Evolutionary conservation across 2,888 invertebrate species (phyloP), one percentile per base, ranked within the genome.

Genomic region (Archaeoteleia sp.): DNA sequence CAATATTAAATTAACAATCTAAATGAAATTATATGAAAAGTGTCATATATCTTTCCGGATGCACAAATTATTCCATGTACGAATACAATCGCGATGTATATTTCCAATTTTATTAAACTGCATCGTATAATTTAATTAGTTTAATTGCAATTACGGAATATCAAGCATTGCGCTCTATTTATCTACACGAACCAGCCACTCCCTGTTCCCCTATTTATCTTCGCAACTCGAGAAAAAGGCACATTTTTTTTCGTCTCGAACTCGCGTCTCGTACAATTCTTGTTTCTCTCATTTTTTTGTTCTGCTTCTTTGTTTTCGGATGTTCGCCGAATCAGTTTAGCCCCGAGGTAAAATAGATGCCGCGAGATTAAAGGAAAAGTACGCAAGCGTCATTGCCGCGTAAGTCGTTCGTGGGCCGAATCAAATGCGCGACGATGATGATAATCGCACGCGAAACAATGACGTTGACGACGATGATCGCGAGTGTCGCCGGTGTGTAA

Each of bases 401-500:
- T 1, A 2, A 17, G 15, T 35, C 14, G 8, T 35, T 9, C 30
- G 30, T 30, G 14, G 12, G 10, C 35, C 42, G 20, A 43, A 29
- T 58, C 49, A 43, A 55, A 40, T 42, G 51, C 48, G 54, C 60
- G 48, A 68, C 48, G 53, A 71, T 71, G 70, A 69, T 61, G 61
- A 68, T 69, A 27, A 49, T 60, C 45, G 51, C 67, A 65, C 58
- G 69, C 54, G 68, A 63, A 57, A 67, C 20, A 60, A 57, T 48
- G 68, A 58, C 39, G 62, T 72, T 49, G 63, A 42, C n/a, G n/a
- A n/a, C n/a, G 55, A 70, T 66, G 70, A 74, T 71, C 62, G 74
- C 72, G 55, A 73, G 74, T 70, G 74, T 70, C 45, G 71, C 67
- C 54, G 66, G 63, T 70, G 65, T 53, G 68, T 68, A 62, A 29